Evolutionary conservation across 2,113 vertebrate species (phyloP).

Genomic region (Triplophysa rosa): DNA sequence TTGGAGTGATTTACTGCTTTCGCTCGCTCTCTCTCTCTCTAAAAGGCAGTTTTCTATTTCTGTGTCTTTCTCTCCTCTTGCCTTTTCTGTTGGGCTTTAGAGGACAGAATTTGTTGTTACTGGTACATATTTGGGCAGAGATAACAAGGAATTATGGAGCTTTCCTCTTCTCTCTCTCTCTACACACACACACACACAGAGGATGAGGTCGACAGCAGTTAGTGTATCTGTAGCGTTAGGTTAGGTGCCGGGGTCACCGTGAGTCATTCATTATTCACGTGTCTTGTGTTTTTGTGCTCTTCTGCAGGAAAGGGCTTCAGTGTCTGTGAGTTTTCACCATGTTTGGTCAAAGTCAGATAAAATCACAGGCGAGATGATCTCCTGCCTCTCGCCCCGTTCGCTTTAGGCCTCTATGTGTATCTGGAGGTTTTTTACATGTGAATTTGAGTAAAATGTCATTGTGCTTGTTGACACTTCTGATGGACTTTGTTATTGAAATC

Average conservation of each 20-base stretch:
- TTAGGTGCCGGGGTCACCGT: not conserved
- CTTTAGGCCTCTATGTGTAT: too few relatives aligned
- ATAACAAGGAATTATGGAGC: conserved; percentile 33
- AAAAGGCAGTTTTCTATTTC: conserved; percentile 63
- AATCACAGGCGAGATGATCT: conserved; percentile 56
- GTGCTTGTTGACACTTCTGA: too few relatives aligned
- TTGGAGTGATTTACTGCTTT: conserved; percentile 39
- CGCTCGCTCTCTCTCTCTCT: conserved; percentile 40
- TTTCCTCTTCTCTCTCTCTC: conserved; percentile 6
- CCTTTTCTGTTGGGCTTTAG: conserved; percentile 49
- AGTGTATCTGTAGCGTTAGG: too few relatives aligned
- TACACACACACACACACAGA: not conserved
- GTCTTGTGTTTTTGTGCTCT: conserved; percentile 28
- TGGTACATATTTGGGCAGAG: conserved; percentile 60
- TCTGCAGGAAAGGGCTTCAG: conserved; percentile 1
- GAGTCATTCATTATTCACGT: conserved; percentile 11
- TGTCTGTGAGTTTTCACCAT: conserved; percentile 64
- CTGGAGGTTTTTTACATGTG: too few relatives aligned
- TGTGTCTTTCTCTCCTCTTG: conserved; percentile 45
- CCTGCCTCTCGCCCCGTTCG: conserved; percentile 26
- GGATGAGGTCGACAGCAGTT: too few relatives aligned
- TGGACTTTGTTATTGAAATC: too few relatives aligned
- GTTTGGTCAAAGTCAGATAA: conserved; percentile 68
- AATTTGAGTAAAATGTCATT: too few relatives aligned
- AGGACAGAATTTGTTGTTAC: conserved; percentile 44